Base-by-base conservation (phyloP, 2,797 vertebrate genomes). In the Lithobates sylvaticus region DNA sequence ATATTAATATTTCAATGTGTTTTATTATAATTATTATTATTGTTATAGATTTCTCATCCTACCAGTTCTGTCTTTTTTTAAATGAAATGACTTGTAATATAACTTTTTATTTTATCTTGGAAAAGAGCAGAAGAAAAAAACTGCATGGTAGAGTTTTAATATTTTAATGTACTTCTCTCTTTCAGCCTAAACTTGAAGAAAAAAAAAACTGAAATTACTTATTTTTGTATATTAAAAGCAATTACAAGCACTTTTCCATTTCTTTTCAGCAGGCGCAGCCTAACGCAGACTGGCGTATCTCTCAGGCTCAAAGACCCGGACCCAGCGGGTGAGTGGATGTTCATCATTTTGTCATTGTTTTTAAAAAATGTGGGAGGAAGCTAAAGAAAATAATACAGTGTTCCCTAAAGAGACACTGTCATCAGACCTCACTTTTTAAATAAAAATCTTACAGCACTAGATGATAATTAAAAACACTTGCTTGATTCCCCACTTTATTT, bases 261-360 rank as follows among this genome's bases (percentile, higher is more conserved):
- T 81, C 42, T 26, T 80, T 80, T 69, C 86, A 87, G 86, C 86
- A 87, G 86, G 86, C 86, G 8, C 86, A 87, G 23, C 86, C 86
- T 69, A 84, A 84, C 36, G 29, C 34, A 3, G 86, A 87, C 29
- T 87, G 86, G 86, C 81, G 86, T 54, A 84, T 87, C 71, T 84
- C 86, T 8, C 86, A 87, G 81, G 86, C 86, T 70, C 86, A 87
- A 58, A 80, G 81, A 84, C 86, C 86, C 8, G 86, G 86, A 47
- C 81, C 86, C 21, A 87, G 86, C 13, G 81, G 86, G 86, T 87
- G 75, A 87, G 86, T 87, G 13, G 12, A 65, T 50, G 0, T 6
- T 47, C 6, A 36, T 16, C 44, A 47, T 47, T 47, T 47, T 47
- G 13, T 64, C 2, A 18, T 23, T 78, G 76, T 65, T 23, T 9